phyloP scores from a whole-genome alignment of 2,113 vertebrate genomes.

The Cervus canadensis region DNA sequence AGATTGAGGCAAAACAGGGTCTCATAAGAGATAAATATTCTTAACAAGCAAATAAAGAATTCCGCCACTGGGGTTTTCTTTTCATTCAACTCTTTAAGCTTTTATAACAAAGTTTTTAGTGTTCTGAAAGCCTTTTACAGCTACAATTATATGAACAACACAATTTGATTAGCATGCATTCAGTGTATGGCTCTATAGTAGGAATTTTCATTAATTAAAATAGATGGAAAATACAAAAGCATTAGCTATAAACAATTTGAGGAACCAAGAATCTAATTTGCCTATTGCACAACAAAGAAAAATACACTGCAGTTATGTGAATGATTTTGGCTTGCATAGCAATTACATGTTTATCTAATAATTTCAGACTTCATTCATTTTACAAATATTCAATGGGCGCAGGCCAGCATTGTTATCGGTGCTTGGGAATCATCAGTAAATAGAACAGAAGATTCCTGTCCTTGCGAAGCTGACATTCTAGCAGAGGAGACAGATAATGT shows the following conservation, averaged over 20 bases:
- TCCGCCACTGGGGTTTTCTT: background rate
- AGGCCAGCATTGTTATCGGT: background rate
- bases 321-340: background rate
- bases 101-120: constrained; percentile 40
- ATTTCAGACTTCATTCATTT: background rate
- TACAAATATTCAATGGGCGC: background rate
- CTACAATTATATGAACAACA: constrained; percentile 13
- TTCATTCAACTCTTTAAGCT: background rate
- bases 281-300: background rate
- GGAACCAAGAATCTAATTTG: constrained; percentile 16
- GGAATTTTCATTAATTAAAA: constrained; percentile 59
- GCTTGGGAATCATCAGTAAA: background rate
- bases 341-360: background rate
- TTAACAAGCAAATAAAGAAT: constrained; percentile 52
- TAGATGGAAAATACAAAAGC: constrained; percentile 34
- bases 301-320: background rate
- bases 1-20: constrained; percentile 4
- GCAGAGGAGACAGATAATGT: background rate
- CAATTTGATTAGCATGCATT: constrained; percentile 24
- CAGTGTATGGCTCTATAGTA: background rate
- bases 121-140: background rate
- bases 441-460: background rate
- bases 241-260: constrained; percentile 33
- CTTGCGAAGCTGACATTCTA: background rate
- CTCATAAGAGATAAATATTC: constrained; percentile 37